phyloP scores from a whole-genome alignment of 2,113 vertebrate genomes.

The Pelecanoides urinatrix region DNA sequence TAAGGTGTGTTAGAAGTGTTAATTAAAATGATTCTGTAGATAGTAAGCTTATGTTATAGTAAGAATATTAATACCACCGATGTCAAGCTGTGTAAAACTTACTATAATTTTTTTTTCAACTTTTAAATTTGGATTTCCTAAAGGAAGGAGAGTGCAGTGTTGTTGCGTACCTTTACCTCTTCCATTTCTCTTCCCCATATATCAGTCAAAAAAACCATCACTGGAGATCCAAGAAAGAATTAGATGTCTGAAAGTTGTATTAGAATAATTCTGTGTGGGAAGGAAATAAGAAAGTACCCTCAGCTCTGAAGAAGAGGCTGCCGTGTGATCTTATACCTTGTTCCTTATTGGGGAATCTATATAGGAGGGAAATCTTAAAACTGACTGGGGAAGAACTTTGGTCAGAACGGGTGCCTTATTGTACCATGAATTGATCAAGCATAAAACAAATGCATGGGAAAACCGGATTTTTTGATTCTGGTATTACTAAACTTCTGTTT shows the following conservation, averaged over 20 bases:
- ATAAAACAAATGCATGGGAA: background rate
- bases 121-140: background rate
- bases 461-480: background rate
- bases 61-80: background rate
- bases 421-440: background rate
- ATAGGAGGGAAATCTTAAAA: background rate
- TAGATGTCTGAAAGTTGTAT: background rate
- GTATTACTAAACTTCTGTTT: background rate
- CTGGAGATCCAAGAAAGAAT: background rate
- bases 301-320: background rate
- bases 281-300: background rate
- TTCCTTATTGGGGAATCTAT: background rate
- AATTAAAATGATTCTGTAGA: background rate
- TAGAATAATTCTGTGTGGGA: background rate
- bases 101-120: background rate
- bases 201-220: background rate
- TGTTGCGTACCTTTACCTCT: background rate
- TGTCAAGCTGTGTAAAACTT: background rate
- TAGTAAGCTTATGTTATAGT: background rate
- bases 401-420: background rate
- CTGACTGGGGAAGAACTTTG: background rate
- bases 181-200: background rate
- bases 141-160: background rate
- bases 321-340: background rate
- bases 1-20: background rate